Evolutionary conservation across 2,113 vertebrate species (phyloP), one percentile per base, ranked within the genome.

Genomic region (Festucalex cinctus): DNA sequence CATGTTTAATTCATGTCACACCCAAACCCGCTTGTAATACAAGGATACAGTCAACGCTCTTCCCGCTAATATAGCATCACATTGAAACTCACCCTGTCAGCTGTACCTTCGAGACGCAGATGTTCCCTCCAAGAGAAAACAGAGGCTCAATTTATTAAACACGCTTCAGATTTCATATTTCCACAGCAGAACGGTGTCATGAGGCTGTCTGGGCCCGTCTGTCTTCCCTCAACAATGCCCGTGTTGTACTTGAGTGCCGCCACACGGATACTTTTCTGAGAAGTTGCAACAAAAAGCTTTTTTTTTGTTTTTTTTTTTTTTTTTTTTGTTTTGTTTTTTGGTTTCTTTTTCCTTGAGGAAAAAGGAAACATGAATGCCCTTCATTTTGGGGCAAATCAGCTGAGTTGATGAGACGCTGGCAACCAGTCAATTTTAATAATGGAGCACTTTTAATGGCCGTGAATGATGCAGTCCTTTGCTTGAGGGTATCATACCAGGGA

Each of bases 1-100:
- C 75, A 66, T 70, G 64, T 77, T 76, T 73, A 70, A 75, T 73
- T 69, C 32, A 70, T 71, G 46, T 71, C 71, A 64, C 70, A 66
- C 59, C 67, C 66, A 71, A 53, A 70, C 67, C 57, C 51, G 37
- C 43, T 37, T 43, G 56, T 46, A n/a, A 44, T 41, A 69, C 57
- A 20, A 28, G 57, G 2, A 12, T n/a, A 48, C 44, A 48, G 60
- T 49, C 17, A 66, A 28, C 65, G 24, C 0, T 0, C 28, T 67
- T 75, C 75, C 65, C 70, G 60, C 43, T 70, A 74, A 67, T 74
- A 69, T 74, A 75, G 16, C 51, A 0, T 37, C 26, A 51, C 39
- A 35, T 1, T 17, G 14, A 44, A 61, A 64, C 48, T 20, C 9
- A 66, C 14, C 37, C 46, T 56, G 69, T 70, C 69, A n/a, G 54